Base-by-base conservation (phyloP, 1,140 invertebrate species). In the Euura saliciscinereae region DNA sequence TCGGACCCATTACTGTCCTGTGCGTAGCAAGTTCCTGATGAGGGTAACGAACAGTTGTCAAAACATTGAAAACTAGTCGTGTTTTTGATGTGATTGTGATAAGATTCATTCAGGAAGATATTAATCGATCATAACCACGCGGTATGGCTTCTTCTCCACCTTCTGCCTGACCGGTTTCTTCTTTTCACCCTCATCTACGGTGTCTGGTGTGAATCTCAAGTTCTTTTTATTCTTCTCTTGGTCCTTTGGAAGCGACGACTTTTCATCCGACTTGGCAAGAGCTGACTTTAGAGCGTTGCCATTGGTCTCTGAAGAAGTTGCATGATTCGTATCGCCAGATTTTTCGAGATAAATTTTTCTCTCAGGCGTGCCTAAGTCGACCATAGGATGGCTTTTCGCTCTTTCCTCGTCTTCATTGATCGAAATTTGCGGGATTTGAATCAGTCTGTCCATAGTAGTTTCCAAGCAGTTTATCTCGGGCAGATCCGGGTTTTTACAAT, bases 141-240 rank as follows among this genome's bases (percentile, higher is more conserved):
- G 76, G 68, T 87, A 87, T 43, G 81, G 81, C 68, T 84, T 87
- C 6, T 59, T 59, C 51, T 78, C 79, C 73, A 45, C 78, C 78
- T 43, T 76, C 78, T 69, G 79, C 81, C 76, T 83, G 66, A 73
- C 71, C 68, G 68, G 51, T 75, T 43, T 73, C 44, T 66, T 71
- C 45, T 84, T 84, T 68, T 86, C 84, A 44, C 86, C 84, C 43
- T 86, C 81, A 28, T 28, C 28, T 28, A 86, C 82, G 8, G 84
- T 87, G 71, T 87, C 87, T 4, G 79, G 82, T 1, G 88, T 77
- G 67, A 87, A 73, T 73, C 84, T 82, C 11, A 88, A 73, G 68
- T 81, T 76, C 51, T 83, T 79, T 75, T 82, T 82, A 43, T 86
- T 79, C 71, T 86, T 87, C 0, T 83, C 83, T 45, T 75, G 78